Conservation (phyloP, 2,113 vertebrate species). For the Jaculus jaculus region DNA sequence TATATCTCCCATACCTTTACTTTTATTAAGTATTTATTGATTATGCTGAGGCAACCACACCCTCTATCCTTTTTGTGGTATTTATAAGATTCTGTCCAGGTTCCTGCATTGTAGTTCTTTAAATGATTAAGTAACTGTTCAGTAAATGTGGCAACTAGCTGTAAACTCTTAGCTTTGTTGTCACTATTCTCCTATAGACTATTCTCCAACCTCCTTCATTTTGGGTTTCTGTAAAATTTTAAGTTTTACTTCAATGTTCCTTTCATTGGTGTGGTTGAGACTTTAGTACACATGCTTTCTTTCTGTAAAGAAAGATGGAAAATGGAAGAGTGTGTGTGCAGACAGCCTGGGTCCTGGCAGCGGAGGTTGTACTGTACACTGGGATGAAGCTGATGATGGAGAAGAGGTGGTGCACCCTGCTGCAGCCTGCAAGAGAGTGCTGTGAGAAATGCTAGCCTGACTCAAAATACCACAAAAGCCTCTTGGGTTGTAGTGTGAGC, state of each 20-base stretch:
- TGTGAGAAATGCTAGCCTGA: not conserved
- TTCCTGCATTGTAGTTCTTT: not conserved
- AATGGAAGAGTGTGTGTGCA: not conserved
- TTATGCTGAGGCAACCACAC: conserved; percentile 35
- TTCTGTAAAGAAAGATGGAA: conserved; percentile 7
- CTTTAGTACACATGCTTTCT: conserved; percentile 22
- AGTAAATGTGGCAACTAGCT: conserved; percentile 23
- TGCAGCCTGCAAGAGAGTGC: not conserved
- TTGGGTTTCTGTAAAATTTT: conserved; percentile 35
- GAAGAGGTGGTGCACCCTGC: not conserved
- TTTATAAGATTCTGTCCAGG: conserved; percentile 35
- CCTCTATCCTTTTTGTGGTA: conserved; percentile 53
- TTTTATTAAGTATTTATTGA: conserved; percentile 53
- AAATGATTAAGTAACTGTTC: conserved; percentile 9
- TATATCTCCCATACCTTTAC: conserved; percentile 58
- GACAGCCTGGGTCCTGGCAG: not conserved
- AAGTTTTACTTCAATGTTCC: not conserved
- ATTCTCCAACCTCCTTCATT: conserved; percentile 25
- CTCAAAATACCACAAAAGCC: not conserved
- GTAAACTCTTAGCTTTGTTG: not conserved
- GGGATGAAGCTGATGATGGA: not conserved
- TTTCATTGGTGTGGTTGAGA: not conserved
- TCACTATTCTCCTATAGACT: not conserved
- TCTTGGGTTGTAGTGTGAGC: not conserved
- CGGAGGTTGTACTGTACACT: not conserved